Conservation (phyloP, 64 coral and sea anemone species). For the Orbicella faveolata region DNA sequence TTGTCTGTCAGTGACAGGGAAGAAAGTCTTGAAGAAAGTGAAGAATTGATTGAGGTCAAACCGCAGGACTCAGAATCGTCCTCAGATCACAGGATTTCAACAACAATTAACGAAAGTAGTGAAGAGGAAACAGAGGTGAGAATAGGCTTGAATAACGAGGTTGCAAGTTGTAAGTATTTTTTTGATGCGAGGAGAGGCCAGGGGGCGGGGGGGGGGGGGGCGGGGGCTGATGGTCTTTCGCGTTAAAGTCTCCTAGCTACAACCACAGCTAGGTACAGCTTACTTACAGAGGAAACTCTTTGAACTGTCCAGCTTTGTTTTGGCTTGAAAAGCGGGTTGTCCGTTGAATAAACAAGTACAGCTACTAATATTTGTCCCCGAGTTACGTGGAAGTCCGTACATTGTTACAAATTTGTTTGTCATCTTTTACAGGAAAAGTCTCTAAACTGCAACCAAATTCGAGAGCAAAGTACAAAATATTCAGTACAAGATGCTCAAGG, state of each 20-base stretch:
- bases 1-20: conserved; percentile 20
- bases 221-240: too few species aligned
- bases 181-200: not conserved
- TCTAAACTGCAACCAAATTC: not conserved
- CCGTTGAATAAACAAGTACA: too few species aligned
- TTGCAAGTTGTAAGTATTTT: not conserved
- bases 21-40: conserved; percentile 4
- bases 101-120: not conserved
- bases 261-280: too few species aligned
- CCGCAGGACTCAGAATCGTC: not conserved
- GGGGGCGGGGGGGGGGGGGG: too few species aligned
- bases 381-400: not conserved
- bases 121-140: conserved; percentile 14
- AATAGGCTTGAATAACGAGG: not conserved
- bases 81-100: not conserved
- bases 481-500: conserved; percentile 11
- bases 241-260: too few species aligned
- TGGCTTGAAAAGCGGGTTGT: too few species aligned
- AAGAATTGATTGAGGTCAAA: not conserved
- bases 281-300: too few species aligned
- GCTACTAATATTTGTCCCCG: not conserved
- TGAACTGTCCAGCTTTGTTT: too few species aligned
- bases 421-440: not conserved
- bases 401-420: not conserved
- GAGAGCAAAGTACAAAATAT: conserved; percentile 5